Conservation (phyloP, 1,140 invertebrate species). For the Hylaeus anthracinus region DNA sequence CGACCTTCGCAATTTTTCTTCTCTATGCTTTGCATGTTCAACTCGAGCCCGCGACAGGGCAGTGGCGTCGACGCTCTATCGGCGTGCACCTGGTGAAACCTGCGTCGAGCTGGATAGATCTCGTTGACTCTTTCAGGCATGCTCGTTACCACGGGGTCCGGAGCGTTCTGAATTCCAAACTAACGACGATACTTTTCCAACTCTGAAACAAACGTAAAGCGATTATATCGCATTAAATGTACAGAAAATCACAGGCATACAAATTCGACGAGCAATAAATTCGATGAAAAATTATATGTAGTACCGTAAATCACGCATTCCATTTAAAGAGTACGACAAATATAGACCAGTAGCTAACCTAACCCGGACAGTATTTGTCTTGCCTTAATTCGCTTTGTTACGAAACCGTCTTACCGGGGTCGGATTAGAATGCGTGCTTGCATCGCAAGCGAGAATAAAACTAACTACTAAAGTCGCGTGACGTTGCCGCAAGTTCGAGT, state of each 20-base stretch:
- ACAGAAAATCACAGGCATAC: too few relatives aligned
- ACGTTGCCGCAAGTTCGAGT: neutral
- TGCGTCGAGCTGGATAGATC: neutral
- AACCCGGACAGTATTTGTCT: neutral
- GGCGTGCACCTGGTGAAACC: constrained; percentile 10
- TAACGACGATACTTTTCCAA: too few relatives aligned
- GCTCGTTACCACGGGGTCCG: neutral
- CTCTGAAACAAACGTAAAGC: too few relatives aligned
- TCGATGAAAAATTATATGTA: too few relatives aligned
- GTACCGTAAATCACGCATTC: too few relatives aligned
- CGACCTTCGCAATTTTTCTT: constrained; percentile 68
- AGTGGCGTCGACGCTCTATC: constrained; percentile 11
- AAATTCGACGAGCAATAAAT: too few relatives aligned
- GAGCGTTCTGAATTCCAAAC: too few relatives aligned
- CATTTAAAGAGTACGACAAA: too few relatives aligned
- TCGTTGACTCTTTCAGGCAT: neutral
- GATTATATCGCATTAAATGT: too few relatives aligned
- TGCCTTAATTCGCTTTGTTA: neutral
- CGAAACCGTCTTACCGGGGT: neutral
- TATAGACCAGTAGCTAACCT: too few relatives aligned
- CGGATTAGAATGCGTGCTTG: neutral
- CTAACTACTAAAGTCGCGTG: neutral
- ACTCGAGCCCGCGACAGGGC: neutral
- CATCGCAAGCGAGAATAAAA: neutral
- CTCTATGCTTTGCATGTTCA: constrained; percentile 21